Conservation (phyloP, 64 coral and sea anemone genomes). For the Montipora capricornis region DNA sequence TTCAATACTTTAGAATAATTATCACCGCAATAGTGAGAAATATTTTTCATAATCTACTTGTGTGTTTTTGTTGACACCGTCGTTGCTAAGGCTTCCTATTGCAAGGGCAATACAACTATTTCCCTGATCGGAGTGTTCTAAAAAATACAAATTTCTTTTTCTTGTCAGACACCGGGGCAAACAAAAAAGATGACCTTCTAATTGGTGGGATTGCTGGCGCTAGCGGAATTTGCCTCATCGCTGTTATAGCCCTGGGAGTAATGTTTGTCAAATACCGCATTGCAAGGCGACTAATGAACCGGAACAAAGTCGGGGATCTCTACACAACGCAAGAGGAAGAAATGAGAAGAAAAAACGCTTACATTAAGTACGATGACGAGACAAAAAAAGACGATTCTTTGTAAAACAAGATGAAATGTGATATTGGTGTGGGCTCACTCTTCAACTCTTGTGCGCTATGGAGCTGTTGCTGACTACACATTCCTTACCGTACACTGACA, state of each 20-base stretch:
- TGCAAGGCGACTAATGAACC: constrained; percentile 24
- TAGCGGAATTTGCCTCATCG: constrained; percentile 6
- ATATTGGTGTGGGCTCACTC: too few relatives aligned
- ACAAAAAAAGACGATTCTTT: not conserved
- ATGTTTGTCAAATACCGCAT: constrained; percentile 36
- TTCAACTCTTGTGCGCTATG: too few relatives aligned
- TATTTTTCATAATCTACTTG: too few relatives aligned
- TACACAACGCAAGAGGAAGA: constrained; percentile 9
- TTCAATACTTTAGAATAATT: too few relatives aligned
- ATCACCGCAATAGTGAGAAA: too few relatives aligned
- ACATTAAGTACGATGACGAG: constrained; percentile 15
- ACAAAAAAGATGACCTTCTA: not conserved
- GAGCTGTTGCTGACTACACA: too few relatives aligned
- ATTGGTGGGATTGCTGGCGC: constrained; percentile 10
- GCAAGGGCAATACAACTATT: not conserved
- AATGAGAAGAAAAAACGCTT: constrained; percentile 15
- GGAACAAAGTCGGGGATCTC: constrained; percentile 30
- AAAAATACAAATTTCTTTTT: not conserved
- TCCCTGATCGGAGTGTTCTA: not conserved
- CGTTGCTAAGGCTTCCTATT: too few relatives aligned
- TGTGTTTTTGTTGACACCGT: too few relatives aligned
- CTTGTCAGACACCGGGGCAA: not conserved
- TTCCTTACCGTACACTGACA: too few relatives aligned
- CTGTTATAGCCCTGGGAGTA: not conserved
- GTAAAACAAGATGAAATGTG: not conserved